Evolutionary conservation across 2,113 vertebrate genomes (phyloP), one percentile per base, ranked within the genome.

Genomic region (Nycticebus coucang): DNA sequence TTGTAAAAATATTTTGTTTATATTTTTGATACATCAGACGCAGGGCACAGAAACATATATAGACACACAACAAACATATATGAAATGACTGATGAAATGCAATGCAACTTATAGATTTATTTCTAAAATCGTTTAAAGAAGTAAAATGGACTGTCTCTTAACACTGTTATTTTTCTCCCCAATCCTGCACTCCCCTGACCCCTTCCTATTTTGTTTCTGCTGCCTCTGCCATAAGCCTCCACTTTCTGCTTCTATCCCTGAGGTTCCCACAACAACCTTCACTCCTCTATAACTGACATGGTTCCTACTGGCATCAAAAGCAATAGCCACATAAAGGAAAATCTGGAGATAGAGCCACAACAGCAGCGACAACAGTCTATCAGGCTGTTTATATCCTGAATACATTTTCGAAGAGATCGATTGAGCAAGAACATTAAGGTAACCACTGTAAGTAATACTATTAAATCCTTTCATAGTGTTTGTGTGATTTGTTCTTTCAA

Each of bases 401-500:
- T 96, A 45, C 71, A 50, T 78, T 88, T 86, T 72, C n/a, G 50
- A 74, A 91, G 4, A 83, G 74, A 88, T 82, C 30, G 64, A n/a
- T 91, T 95, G 18, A 60, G 22, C 35, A 74, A 77, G 26, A 81
- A 50, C 87, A 17, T 83, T 86, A 57, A 83, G 90, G 59, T 82
- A 93, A 33, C 45, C 17, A 53, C 68, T 85, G 68, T 74, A 26
- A 57, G 19, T 55, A 79, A 94, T 12, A 2, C 35, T 88, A 74
- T 93, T 91, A 82, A 94, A 91, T 72, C 41, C 14, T 91, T 88
- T 57, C 74, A 84, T 37, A 77, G 84, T 24, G 9, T 66, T 91
- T 95, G 93, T 95, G 74, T 28, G 37, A 78, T 66, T 89, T 95
- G 75, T 86, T 86, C 78, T 88, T 95, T 77, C 79, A 95, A 95